phyloP scores from a whole-genome alignment of 2,888 invertebrate species.

The Gryllus longicercus region DNA sequence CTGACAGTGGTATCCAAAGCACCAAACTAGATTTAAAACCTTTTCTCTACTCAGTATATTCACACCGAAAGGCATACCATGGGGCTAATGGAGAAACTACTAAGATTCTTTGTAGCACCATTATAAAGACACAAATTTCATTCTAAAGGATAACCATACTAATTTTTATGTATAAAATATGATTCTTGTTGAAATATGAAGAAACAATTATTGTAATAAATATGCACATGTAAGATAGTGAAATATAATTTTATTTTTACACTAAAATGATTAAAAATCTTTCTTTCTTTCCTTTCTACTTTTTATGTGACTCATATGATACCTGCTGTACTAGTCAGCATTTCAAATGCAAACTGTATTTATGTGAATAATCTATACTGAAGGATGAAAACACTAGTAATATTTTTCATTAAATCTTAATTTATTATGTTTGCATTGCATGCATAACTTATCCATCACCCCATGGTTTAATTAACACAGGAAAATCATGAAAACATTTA shows the following conservation, averaged over 20 bases:
- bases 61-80: background rate
- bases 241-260: background rate
- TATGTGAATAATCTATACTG: background rate
- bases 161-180: background rate
- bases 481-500: background rate
- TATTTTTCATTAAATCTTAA: background rate
- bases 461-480: background rate
- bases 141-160: background rate
- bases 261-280: no score
- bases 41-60: background rate
- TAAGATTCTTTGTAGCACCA: background rate
- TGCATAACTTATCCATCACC: background rate
- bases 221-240: background rate
- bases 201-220: background rate
- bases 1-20: background rate
- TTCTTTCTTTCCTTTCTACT: no score
- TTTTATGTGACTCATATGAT: no score
- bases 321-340: no score
- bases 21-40: background rate
- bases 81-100: constrained; percentile 17
- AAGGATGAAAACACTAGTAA: background rate
- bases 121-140: constrained; percentile 9
- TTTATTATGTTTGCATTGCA: background rate
- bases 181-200: background rate
- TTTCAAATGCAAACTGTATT: no score